Percentiles rank a stretch among this genome's conserved stretches.
Evolutionary conservation across 2,888 invertebrate species (phyloP).

Genomic region (Balanococcus diminutus): DNA sequence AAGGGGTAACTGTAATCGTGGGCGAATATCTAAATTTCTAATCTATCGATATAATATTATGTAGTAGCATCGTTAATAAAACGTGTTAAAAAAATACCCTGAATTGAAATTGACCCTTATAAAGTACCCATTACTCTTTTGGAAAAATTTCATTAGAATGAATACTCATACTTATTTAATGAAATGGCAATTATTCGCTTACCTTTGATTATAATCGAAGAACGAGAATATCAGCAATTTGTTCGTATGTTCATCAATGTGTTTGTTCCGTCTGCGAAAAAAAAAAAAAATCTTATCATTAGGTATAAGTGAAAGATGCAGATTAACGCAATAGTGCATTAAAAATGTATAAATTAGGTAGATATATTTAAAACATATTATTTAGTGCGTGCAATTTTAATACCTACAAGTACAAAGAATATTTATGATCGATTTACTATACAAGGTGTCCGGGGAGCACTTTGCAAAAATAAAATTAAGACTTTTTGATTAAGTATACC

Average conservation of each 20-base stretch:
- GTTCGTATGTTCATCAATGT: neutral
- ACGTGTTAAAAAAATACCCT: neutral
- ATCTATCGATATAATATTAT: neutral
- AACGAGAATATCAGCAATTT: neutral
- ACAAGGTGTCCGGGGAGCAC: no score
- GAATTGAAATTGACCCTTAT: neutral
- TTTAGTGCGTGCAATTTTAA: constrained; percentile 15
- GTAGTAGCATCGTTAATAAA: neutral
- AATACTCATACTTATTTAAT: neutral
- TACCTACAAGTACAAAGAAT: neutral
- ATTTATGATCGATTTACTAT: neutral
- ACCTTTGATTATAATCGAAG: neutral
- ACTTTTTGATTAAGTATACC: no score
- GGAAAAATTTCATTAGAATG: neutral
- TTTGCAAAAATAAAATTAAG: no score
- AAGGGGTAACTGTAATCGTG: neutral
- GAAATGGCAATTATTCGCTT: neutral
- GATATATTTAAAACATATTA: neutral
- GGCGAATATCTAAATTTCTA: neutral
- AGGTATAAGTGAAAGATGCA: neutral
- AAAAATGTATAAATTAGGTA: neutral
- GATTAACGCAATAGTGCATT: neutral
- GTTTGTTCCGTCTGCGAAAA: neutral
- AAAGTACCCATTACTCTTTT: neutral
- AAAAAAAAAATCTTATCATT: neutral